These are phyloP conservation scores for Hydrocynus forskahlii DNA, from an alignment of 2,797 vertebrate species.

Conservation along the genomic window DNA sequence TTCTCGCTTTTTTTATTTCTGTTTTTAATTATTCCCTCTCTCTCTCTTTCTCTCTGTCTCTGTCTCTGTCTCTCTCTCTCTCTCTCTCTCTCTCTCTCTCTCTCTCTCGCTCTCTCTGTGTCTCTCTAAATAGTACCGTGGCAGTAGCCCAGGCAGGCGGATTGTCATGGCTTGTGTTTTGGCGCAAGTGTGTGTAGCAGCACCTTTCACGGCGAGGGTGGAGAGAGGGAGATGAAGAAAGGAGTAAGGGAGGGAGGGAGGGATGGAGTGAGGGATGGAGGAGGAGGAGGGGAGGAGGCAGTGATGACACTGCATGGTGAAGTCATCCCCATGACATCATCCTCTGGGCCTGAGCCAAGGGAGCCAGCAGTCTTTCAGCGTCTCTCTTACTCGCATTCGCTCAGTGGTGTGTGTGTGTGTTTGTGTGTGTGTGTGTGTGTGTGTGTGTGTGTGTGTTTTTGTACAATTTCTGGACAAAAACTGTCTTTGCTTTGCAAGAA, in stretches of 20 bases:
- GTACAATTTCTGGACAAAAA: neutral
- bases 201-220: slow-evolving; percentile 51
- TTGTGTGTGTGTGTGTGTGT: slow-evolving; percentile 23
- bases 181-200: slow-evolving; percentile 50
- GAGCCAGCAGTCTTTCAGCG: slow-evolving; percentile 55
- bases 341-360: slow-evolving; percentile 62
- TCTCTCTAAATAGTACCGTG: slow-evolving; percentile 50
- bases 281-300: slow-evolving; percentile 46
- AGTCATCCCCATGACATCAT: slow-evolving; percentile 70
- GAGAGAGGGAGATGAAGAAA: slow-evolving; percentile 37
- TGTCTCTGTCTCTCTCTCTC: neutral
- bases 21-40: neutral
- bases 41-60: neutral
- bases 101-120: slow-evolving; percentile 22
- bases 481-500: too few species aligned
- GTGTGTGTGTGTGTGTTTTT: slow-evolving; percentile 20
- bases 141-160: slow-evolving; percentile 33
- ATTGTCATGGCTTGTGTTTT: slow-evolving; percentile 50
- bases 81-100: neutral
- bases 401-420: slow-evolving; percentile 25
- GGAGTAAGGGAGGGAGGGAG: slow-evolving; percentile 40
- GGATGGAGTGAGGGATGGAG: slow-evolving; percentile 40
- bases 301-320: slow-evolving; percentile 69
- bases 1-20: neutral
- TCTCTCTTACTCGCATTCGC: slow-evolving; percentile 41